Conservation (phyloP, 2,113 vertebrate genomes). For the Excalfactoria chinensis region DNA sequence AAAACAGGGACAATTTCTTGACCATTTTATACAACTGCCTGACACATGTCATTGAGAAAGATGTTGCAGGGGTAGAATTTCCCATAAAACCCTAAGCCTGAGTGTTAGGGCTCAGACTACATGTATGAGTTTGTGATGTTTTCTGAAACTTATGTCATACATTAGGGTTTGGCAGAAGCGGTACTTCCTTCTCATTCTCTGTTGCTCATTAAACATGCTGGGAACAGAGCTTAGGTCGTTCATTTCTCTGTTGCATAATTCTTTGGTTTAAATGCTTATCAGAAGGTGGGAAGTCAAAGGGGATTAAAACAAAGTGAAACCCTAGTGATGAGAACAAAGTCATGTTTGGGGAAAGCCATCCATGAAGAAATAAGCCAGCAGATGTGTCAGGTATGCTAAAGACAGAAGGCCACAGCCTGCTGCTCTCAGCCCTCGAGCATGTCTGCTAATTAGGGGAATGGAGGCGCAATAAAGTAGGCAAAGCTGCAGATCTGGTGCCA, state of each 20-base stretch:
- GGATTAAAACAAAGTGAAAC: not conserved
- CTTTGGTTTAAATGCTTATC: constrained; percentile 43
- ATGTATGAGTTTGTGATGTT: not conserved
- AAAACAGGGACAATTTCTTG: not conserved
- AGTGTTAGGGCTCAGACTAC: not conserved
- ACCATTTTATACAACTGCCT: not conserved
- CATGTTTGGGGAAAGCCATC: not conserved
- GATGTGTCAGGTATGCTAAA: not conserved
- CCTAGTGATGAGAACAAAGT: not conserved
- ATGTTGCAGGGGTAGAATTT: not conserved
- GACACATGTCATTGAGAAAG: not conserved
- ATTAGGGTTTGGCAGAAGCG: constrained; percentile 57
- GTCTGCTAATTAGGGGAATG: not conserved
- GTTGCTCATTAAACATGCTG: constrained; percentile 73
- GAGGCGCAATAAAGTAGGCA: not conserved
- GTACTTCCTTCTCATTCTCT: constrained; percentile 63
- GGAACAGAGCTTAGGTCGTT: constrained; percentile 47
- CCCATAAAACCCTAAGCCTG: not conserved
- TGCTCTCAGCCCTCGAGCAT: rapidly evolving
- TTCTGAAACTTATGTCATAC: constrained; percentile 25
- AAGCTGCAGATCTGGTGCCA: constrained; percentile 31
- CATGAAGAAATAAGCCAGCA: not conserved
- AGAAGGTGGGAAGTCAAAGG: constrained; percentile 33
- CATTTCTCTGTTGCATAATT: not conserved
- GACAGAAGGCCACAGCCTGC: not conserved